Conservation (phyloP, 2,113 vertebrate species). For the Bufo bufo region DNA sequence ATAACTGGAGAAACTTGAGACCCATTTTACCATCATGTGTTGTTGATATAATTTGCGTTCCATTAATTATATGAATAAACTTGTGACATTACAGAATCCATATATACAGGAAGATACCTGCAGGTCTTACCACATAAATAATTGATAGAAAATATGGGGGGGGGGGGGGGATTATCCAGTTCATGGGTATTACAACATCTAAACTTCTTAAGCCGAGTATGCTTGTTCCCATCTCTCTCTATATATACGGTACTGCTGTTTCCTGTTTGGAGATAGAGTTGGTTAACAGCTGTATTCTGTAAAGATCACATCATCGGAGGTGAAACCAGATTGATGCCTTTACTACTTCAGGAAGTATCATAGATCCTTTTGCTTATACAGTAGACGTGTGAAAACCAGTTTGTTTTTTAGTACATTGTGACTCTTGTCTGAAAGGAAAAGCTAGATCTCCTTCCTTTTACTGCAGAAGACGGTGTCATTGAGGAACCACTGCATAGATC, state of each 20-base stretch:
- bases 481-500: neutral
- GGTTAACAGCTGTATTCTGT: constrained; percentile 28
- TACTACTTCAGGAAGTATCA: neutral
- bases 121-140: neutral
- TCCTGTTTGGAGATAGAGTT: neutral
- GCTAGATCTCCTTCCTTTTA: neutral
- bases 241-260: neutral
- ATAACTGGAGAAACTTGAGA: neutral
- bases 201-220: neutral
- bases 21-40: neutral
- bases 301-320: neutral
- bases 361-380: neutral
- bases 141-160: neutral
- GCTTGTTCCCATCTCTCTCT: constrained; percentile 1
- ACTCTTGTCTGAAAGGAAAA: neutral
- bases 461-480: neutral
- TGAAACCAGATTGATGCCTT: neutral
- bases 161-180: neutral
- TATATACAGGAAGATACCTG: neutral
- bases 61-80: neutral
- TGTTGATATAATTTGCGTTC: neutral
- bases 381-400: neutral
- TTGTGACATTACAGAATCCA: neutral
- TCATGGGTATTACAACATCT: neutral
- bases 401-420: neutral